phyloP scores from a whole-genome alignment of 1,140 invertebrate species.

The Nebria ingens region DNA sequence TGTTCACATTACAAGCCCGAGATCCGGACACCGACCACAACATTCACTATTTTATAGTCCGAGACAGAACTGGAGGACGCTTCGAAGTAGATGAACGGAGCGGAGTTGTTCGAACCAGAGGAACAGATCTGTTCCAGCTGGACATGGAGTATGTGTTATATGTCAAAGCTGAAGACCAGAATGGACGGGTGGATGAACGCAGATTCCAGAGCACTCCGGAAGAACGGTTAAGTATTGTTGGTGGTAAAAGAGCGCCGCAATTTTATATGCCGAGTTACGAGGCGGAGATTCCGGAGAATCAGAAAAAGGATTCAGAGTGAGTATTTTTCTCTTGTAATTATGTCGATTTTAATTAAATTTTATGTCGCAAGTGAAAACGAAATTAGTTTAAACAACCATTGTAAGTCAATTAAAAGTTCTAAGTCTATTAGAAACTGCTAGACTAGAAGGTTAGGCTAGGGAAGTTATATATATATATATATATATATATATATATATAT shows the following conservation, averaged over 20 bases:
- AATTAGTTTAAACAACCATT: no score
- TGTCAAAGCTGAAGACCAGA: constrained; percentile 92
- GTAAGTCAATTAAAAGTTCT: no score
- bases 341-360: constrained; percentile 15
- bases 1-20: constrained; percentile 88
- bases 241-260: constrained; percentile 85
- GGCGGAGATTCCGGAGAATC: constrained; percentile 89
- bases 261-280: constrained; percentile 90
- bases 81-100: constrained; percentile 65
- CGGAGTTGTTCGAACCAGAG: constrained; percentile 83
- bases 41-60: constrained; percentile 89
- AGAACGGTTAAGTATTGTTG: constrained; percentile 83
- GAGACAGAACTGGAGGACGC: constrained; percentile 67
- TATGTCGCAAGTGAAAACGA: no score
- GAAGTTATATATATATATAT: no score
- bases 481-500: no score
- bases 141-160: constrained; percentile 95
- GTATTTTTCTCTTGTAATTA: constrained; percentile 28
- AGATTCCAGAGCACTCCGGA: constrained; percentile 84
- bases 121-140: constrained; percentile 82
- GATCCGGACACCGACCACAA: constrained; percentile 92
- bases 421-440: no score
- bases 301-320: constrained; percentile 93
- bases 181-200: constrained; percentile 78
- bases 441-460: no score